Evolutionary conservation across 2,888 invertebrate species (phyloP).

Genomic region (Linnaemya tessellans): DNA sequence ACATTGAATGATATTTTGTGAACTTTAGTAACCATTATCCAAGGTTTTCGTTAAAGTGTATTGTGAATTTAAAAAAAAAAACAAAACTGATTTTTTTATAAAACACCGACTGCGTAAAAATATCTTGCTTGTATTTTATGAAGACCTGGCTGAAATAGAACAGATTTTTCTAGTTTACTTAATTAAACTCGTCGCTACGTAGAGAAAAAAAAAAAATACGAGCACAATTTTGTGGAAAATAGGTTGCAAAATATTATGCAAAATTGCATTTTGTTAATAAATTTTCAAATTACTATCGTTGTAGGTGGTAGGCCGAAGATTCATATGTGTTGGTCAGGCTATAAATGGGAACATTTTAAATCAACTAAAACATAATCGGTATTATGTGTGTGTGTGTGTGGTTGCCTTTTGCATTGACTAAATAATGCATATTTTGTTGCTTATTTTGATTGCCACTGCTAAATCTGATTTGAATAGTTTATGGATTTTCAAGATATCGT

Average conservation of each 20-base stretch:
- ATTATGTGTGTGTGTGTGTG: neutral
- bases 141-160: conserved; percentile 67
- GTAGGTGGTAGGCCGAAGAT: neutral
- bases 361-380: neutral
- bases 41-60: conserved; percentile 53
- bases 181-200: neutral
- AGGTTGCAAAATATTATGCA: neutral
- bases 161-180: conserved; percentile 62
- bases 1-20: conserved; percentile 36
- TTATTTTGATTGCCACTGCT: too few species aligned
- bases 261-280: too few species aligned
- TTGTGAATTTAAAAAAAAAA: neutral
- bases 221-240: neutral
- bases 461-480: too few species aligned
- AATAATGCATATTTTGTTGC: too few species aligned
- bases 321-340: neutral
- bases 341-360: neutral
- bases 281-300: too few species aligned
- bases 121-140: conserved; percentile 54
- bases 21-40: conserved; percentile 43
- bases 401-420: too few species aligned
- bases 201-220: too few species aligned
- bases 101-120: conserved; percentile 5
- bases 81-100: neutral
- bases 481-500: too few species aligned